Evolutionary conservation across 2,113 vertebrate species (phyloP), one percentile per base, ranked within the genome.

Genomic region (Megaceryle torquata): DNA sequence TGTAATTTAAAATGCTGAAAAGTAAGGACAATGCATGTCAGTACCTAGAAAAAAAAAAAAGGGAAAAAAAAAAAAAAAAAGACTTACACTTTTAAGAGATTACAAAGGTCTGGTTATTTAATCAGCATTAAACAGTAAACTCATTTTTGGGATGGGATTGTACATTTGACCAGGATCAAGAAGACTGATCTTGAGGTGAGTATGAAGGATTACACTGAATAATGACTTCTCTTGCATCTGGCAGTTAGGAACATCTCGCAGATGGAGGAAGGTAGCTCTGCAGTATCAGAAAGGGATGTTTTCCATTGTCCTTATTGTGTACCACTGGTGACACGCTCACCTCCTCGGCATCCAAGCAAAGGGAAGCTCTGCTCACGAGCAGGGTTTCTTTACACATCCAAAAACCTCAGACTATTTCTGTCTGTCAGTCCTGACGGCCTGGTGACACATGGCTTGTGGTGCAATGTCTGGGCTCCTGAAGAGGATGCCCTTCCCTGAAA

Each of bases 21-120:
- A n/a, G n/a, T n/a, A n/a, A n/a, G n/a, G n/a, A n/a, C n/a, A n/a
- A n/a, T n/a, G n/a, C n/a, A n/a, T n/a, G n/a, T n/a, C n/a, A n/a
- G n/a, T n/a, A n/a, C n/a, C n/a, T n/a, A n/a, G n/a, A n/a, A n/a
- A n/a, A n/a, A n/a, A n/a, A n/a, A n/a, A n/a, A n/a, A n/a, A n/a
- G n/a, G n/a, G n/a, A n/a, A n/a, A n/a, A n/a, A n/a, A n/a, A n/a
- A n/a, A 74, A 53, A 15, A 33, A 53, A 19, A 19, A 20, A 89
- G 35, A 39, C 28, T 48, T 86, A 70, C 54, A 57, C 57, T 65
- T 92, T 96, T 80, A 72, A 96, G 86, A 95, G 70, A 96, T 80
- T 46, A 74, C 50, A 96, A 95, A 81, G 35, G 13, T 82, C 90
- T 71, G 51, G 59, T 86, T 88, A 93, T 78, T 87, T 90, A 64